Evolutionary conservation across 2,113 vertebrate species (phyloP).

Genomic region (Pluvialis apricaria): DNA sequence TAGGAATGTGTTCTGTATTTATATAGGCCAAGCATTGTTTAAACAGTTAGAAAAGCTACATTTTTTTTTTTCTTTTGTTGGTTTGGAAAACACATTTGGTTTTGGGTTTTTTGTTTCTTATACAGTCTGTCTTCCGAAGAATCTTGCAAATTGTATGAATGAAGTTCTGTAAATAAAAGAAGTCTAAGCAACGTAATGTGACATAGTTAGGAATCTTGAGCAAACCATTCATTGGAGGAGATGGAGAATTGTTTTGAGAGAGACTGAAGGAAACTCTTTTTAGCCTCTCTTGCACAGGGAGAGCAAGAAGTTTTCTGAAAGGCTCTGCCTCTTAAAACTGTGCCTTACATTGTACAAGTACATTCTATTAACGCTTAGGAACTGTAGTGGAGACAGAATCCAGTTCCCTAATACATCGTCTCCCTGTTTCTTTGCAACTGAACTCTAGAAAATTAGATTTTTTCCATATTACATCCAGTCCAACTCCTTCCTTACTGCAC

Average conservation of each 20-base stretch:
- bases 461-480: rapidly evolving
- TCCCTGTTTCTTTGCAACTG: not conserved
- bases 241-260: not conserved
- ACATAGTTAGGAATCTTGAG: not conserved
- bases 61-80: not conserved
- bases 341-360: not conserved
- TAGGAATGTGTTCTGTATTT: not conserved
- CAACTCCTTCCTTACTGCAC: not conserved
- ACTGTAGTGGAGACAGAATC: not conserved
- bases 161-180: not conserved
- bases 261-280: not conserved
- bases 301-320: not conserved
- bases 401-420: not conserved
- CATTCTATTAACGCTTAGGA: not conserved
- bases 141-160: not conserved
- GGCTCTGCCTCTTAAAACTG: not conserved
- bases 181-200: not conserved
- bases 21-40: not conserved
- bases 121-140: not conserved
- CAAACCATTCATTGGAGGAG: not conserved
- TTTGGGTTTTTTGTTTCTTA: not conserved
- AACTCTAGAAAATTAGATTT: not conserved
- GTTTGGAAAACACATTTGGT: not conserved
- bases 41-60: not conserved
- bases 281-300: not conserved